Base-by-base conservation (phyloP, 2,797 vertebrate genomes). In the Pagetopsis macropterus region DNA sequence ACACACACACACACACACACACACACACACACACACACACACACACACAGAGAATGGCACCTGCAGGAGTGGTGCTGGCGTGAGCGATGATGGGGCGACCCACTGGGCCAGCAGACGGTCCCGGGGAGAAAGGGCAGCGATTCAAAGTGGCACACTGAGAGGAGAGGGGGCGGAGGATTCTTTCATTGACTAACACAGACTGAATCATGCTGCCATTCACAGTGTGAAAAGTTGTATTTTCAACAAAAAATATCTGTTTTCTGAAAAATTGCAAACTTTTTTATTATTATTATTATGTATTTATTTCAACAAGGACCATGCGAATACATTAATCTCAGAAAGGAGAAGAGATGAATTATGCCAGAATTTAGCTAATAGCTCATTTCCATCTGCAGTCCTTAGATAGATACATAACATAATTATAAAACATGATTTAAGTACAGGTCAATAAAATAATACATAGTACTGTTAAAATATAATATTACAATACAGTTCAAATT, bases 41-140 rank as follows among this genome's bases (percentile, higher is more conserved):
- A 48, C 43, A 56, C 63, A 72, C 75, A 70, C 82, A 49, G 48
- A 37, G 56, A 72, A 58, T 16, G 61, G 58, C 76, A 86, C 83
- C 67, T 71, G 76, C 83, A 74, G 80, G 70, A 76, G 77, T 81
- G 46, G 76, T 31, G 56, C 63, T 48, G 80, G 84, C 75, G 23
- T 82, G 84, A 84, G 72, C 3, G 49, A 78, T 52, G 76, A 49
- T 64, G 46, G 76, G 13, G 86, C 52, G 50, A 71, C 88, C 83
- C 9, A 76, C 88, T 76, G 49, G 77, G 81, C 65, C 54, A 84
- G 80, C 94, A 93, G 89, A 94, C 84, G 89, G 92, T 82, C 43
- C 79, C 72, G 84, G 71, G 66, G 84, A 72, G 72, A 63, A 69
- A 75, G 70, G 90, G 85, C 79, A 76, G 71, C 37, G 33, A 86